phyloP scores from a whole-genome alignment of 2,888 invertebrate genomes.

The Aphrophora alni region DNA sequence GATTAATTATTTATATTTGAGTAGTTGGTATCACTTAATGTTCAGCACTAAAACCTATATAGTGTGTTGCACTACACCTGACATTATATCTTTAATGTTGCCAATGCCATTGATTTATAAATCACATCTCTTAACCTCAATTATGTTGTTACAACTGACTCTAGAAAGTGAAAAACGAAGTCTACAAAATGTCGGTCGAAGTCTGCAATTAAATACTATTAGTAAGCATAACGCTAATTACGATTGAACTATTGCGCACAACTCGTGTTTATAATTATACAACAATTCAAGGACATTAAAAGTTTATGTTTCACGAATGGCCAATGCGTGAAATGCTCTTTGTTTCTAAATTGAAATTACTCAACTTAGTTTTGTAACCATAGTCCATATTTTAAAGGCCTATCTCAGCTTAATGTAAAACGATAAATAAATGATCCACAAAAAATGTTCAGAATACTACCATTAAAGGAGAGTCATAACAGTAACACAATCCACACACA shows the following conservation, averaged over 20 bases:
- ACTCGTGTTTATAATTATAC: neutral
- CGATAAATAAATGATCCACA: too few species aligned
- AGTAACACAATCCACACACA: too few species aligned
- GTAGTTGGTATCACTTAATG: neutral
- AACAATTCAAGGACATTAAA: neutral
- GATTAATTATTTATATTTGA: neutral
- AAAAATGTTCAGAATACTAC: too few species aligned
- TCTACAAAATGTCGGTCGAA: neutral
- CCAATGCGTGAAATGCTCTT: neutral
- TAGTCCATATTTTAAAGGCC: too few species aligned
- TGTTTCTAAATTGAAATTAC: too few species aligned
- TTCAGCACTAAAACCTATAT: neutral
- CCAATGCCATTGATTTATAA: neutral
- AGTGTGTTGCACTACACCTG: neutral
- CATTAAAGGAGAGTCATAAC: too few species aligned
- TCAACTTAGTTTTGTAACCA: too few species aligned
- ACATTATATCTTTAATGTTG: neutral
- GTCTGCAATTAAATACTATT: neutral
- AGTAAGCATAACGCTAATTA: neutral
- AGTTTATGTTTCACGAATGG: neutral
- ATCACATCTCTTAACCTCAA: neutral
- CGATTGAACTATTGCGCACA: neutral
- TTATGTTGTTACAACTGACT: neutral
- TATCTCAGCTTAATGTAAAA: too few species aligned
- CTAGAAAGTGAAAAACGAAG: neutral